Percentiles rank a stretch among this genome's conserved stretches.
phyloP scores from a whole-genome alignment of 2,888 invertebrate genomes.

The Tenodera sinensis region DNA sequence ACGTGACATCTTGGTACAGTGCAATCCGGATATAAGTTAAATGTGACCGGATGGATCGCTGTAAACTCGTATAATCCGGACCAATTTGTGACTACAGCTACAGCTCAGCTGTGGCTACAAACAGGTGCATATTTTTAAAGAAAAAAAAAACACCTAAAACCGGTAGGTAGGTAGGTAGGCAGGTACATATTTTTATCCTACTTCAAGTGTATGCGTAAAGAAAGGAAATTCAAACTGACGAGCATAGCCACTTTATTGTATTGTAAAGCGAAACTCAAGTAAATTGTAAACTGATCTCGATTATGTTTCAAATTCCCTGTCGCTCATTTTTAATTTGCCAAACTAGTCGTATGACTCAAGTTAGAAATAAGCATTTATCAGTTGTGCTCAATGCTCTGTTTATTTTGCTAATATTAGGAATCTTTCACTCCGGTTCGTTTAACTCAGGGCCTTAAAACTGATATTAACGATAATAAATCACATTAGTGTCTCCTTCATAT shows the following conservation, averaged over 20 bases:
- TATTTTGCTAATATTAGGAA: too few relatives aligned
- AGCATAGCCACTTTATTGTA: neutral
- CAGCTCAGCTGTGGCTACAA: neutral
- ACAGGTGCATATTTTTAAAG: neutral
- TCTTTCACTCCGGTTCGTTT: too few relatives aligned
- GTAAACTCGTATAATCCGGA: neutral
- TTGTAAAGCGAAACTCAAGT: neutral
- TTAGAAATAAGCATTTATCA: too few relatives aligned
- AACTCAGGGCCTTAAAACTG: neutral
- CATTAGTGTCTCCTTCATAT: neutral
- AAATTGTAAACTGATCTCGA: neutral
- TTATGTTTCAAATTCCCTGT: neutral
- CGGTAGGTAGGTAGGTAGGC: too few relatives aligned
- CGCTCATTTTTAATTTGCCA: neutral
- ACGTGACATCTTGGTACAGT: neutral
- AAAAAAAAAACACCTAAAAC: too few relatives aligned
- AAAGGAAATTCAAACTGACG: neutral
- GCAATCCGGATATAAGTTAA: neutral
- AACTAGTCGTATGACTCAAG: too few relatives aligned
- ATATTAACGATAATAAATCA: too few relatives aligned
- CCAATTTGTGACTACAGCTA: neutral
- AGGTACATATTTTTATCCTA: neutral
- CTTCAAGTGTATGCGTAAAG: neutral
- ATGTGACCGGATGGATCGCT: neutral
- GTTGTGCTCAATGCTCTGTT: too few relatives aligned